Evolutionary conservation across 2,888 invertebrate species (phyloP).

Genomic region (Diachrysia chrysitis): DNA sequence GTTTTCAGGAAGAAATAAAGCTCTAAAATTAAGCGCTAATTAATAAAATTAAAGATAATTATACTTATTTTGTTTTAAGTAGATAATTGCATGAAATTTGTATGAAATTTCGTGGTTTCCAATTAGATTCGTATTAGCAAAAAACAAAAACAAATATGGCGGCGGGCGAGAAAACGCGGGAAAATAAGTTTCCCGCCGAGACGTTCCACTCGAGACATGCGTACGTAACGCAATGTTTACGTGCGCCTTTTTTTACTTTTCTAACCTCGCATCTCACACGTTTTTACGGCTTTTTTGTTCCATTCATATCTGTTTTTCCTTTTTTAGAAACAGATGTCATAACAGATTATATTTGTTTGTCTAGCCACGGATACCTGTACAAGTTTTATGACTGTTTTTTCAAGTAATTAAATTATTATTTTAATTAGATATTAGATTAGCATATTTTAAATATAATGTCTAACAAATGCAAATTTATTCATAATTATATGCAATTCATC

Average conservation of each 20-base stretch:
- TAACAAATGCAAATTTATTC: conserved; percentile 50
- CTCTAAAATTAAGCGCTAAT: not conserved
- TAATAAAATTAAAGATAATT: not conserved
- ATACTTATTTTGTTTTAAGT: not conserved
- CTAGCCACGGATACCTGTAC: conserved; percentile 31
- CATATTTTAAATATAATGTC: conserved; percentile 26
- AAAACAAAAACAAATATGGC: conserved; percentile 73
- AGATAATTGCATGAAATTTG: not conserved
- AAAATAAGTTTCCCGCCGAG: conserved; percentile 87
- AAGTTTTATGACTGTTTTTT: conserved; percentile 18
- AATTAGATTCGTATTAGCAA: conserved; percentile 79
- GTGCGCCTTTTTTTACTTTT: conserved; percentile 60
- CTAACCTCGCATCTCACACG: conserved; percentile 43
- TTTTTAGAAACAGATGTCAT: conserved; percentile 43
- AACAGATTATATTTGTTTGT: conserved; percentile 22
- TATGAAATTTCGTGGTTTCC: conserved; percentile 63
- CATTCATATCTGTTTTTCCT: conserved; percentile 42
- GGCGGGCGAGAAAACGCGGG: conserved; percentile 81
- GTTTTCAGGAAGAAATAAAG: not conserved
- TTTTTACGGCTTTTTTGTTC: conserved; percentile 51
- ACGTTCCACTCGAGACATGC: conserved; percentile 80
- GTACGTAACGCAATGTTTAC: conserved; percentile 84
- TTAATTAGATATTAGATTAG: conserved; percentile 35
- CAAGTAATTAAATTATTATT: conserved; percentile 15
- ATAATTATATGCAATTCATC: conserved; percentile 44